Conservation (phyloP, 1,140 invertebrate genomes). For the Propsilocerus akamusi region DNA sequence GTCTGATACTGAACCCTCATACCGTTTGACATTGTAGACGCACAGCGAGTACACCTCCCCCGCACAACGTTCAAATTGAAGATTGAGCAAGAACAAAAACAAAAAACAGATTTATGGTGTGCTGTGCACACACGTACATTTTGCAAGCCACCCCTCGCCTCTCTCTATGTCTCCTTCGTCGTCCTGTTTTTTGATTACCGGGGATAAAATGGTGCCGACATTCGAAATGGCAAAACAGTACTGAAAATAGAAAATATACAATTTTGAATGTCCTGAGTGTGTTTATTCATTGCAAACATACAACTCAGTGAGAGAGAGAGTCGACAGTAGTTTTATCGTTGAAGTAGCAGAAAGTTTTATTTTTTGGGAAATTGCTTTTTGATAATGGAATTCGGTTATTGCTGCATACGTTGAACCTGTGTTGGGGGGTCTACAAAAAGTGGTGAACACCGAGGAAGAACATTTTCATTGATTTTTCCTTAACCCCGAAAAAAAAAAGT, state of each 20-base stretch:
- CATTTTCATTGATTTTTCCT: not conserved
- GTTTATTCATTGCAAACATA: slow-evolving; percentile 1
- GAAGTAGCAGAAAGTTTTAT: not conserved
- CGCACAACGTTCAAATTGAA: too few species aligned
- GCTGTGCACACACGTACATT: not conserved
- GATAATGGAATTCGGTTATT: too few species aligned
- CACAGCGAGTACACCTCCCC: too few species aligned
- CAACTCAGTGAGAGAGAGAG: too few species aligned
- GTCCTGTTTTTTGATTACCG: not conserved
- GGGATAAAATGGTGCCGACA: not conserved
- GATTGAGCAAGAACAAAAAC: not conserved
- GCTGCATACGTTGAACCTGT: too few species aligned
- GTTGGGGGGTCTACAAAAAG: not conserved
- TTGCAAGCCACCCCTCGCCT: not conserved
- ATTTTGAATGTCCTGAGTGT: slow-evolving; percentile 1
- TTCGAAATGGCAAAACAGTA: too few species aligned
- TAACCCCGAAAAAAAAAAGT: not conserved
- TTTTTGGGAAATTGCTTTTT: slow-evolving; percentile 1
- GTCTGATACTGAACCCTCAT: too few species aligned
- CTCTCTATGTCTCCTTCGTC: not conserved
- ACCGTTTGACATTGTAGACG: too few species aligned
- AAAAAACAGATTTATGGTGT: not conserved
- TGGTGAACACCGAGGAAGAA: not conserved
- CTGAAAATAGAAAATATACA: too few species aligned
- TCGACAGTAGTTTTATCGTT: not conserved